Evolutionary conservation across 1,140 invertebrate genomes (phyloP).

Genomic region (Andrena cerasifolii): DNA sequence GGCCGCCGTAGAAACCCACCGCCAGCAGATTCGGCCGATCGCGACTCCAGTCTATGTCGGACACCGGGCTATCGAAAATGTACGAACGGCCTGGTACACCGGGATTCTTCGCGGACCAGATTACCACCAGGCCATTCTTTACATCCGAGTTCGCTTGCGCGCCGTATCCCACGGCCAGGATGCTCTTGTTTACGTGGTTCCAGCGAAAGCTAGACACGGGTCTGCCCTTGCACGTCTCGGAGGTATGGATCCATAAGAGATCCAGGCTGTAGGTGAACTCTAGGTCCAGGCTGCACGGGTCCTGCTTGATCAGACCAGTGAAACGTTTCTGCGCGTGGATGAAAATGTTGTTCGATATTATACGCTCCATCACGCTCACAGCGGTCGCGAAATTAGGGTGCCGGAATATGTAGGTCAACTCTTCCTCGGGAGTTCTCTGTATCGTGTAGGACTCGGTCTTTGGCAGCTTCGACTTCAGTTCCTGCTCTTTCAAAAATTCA

Average conservation of each 20-base stretch:
- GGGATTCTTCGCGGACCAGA: constrained; percentile 95
- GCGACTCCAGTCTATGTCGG: constrained; percentile 88
- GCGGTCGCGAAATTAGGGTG: constrained; percentile 84
- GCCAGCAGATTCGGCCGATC: constrained; percentile 88
- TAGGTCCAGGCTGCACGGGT: constrained; percentile 84
- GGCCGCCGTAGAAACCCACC: constrained; percentile 91
- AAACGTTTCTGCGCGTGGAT: constrained; percentile 86
- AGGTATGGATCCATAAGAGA: constrained; percentile 86
- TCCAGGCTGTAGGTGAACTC: constrained; percentile 85
- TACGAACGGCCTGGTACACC: constrained; percentile 90
- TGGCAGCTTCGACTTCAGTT: constrained; percentile 26
- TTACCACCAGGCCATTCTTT: constrained; percentile 86
- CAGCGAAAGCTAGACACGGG: constrained; percentile 85
- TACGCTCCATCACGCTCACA: constrained; percentile 85
- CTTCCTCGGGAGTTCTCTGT: constrained; percentile 58
- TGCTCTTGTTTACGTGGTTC: constrained; percentile 85
- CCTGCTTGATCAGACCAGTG: constrained; percentile 84
- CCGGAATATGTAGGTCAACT: constrained; percentile 73
- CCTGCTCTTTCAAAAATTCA: constrained; percentile 1
- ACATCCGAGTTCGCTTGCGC: constrained; percentile 82
- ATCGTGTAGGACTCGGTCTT: not conserved
- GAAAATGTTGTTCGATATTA: constrained; percentile 87
- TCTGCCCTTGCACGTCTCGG: constrained; percentile 77
- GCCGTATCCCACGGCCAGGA: constrained; percentile 89
- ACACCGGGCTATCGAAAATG: constrained; percentile 87